Conservation (phyloP, 2,888 invertebrate genomes). For the Sphaeridia pumilis region DNA sequence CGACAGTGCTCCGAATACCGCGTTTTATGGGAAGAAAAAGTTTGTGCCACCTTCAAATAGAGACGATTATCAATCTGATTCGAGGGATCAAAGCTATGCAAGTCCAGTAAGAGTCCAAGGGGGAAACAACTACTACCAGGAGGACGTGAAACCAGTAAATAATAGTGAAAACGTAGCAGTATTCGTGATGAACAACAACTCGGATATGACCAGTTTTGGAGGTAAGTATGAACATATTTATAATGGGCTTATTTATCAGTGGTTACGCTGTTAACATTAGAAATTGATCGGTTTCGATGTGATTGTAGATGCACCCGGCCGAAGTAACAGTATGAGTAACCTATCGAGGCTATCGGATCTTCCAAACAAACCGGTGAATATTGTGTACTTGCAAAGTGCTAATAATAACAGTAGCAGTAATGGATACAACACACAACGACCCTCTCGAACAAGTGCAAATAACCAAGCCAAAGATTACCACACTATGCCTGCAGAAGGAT, state of each 20-base stretch:
- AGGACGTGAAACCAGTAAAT: constrained; percentile 8
- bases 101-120: constrained; percentile 8
- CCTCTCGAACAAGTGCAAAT: constrained; percentile 19
- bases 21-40: constrained; percentile 33
- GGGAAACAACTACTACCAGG: background rate
- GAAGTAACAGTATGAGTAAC: constrained; percentile 35
- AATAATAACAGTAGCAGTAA: constrained; percentile 30
- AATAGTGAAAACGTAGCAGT: constrained; percentile 32
- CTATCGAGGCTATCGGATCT: constrained; percentile 34
- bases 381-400: constrained; percentile 33
- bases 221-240: constrained; percentile 8
- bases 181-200: constrained; percentile 27
- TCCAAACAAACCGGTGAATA: constrained; percentile 35
- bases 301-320: constrained; percentile 27
- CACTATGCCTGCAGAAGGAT: constrained; percentile 24
- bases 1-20: constrained; percentile 20
- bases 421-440: constrained; percentile 25
- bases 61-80: constrained; percentile 18
- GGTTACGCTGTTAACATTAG: too few species aligned
- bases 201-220: constrained; percentile 18
- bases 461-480: constrained; percentile 25
- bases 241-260: background rate
- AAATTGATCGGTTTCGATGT: background rate
- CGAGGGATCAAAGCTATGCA: constrained; percentile 14
- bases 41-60: constrained; percentile 23